Evolutionary conservation across 2,113 vertebrate species (phyloP).

Genomic region (Helogale parvula): DNA sequence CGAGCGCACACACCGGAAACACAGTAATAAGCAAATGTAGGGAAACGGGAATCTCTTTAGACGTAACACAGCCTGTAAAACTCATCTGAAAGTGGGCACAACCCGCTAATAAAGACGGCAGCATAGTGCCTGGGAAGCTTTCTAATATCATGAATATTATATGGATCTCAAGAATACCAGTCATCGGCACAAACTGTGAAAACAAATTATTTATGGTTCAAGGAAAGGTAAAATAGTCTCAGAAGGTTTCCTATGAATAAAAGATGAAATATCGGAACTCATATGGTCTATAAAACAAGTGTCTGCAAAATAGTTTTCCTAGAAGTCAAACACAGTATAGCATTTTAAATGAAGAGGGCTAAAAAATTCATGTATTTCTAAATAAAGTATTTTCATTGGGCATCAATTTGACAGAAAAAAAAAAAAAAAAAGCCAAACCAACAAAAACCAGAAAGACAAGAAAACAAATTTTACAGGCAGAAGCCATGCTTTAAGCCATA

Average conservation of each 20-base stretch:
- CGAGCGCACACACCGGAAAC: not conserved
- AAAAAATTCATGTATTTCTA: constrained; percentile 50
- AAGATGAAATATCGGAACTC: constrained; percentile 71
- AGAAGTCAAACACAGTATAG: constrained; percentile 41
- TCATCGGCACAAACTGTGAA: constrained; percentile 40
- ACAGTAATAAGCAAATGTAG: not conserved
- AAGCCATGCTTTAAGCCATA: not conserved
- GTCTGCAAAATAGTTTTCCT: constrained; percentile 60
- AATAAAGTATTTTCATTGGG: constrained; percentile 43
- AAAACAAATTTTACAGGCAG: not conserved
- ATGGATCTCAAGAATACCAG: constrained; percentile 46
- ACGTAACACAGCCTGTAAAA: not conserved
- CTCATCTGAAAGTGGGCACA: not conserved
- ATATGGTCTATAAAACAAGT: constrained; percentile 51
- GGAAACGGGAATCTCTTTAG: not conserved
- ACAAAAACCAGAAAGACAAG: not conserved
- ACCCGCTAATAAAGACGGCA: not conserved
- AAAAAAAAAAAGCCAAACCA: not conserved
- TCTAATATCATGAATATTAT: constrained; percentile 52
- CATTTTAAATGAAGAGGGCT: constrained; percentile 61
- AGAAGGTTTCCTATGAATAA: constrained; percentile 73
- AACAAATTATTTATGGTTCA: constrained; percentile 77
- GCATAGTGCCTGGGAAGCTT: not conserved
- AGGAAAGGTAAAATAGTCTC: constrained; percentile 76
- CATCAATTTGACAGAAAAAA: not conserved